phyloP scores from a whole-genome alignment of 2,797 vertebrate species.

The Oreonectes daqikongensis region DNA sequence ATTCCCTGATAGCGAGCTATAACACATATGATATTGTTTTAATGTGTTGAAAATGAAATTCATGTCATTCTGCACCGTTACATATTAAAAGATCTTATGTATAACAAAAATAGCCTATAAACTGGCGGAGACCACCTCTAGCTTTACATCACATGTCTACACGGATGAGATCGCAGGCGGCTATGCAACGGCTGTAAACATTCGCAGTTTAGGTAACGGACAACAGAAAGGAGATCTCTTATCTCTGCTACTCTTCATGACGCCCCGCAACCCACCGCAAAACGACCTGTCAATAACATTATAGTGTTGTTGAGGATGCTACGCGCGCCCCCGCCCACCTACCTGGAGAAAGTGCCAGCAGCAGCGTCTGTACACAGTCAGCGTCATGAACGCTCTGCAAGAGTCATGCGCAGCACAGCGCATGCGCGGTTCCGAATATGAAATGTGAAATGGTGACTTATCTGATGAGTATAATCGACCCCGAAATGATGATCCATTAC shows the following conservation, averaged over 20 bases:
- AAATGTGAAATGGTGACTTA: neutral
- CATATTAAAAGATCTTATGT: neutral
- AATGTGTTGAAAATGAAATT: conserved; percentile 25
- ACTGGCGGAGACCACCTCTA: neutral
- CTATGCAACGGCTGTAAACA: conserved; percentile 23
- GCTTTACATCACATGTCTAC: conserved; percentile 20
- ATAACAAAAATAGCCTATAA: neutral
- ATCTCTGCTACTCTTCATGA: neutral
- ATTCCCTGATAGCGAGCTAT: conserved; percentile 29
- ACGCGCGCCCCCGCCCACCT: conserved; percentile 68
- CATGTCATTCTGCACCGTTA: neutral
- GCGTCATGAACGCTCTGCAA: conserved; percentile 63
- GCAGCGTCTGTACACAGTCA: conserved; percentile 67
- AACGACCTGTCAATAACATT: conserved; percentile 41
- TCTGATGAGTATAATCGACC: too few species aligned
- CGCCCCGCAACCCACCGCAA: neutral
- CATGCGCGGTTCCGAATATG: conserved; percentile 60
- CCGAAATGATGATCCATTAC: too few species aligned
- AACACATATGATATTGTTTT: conserved; percentile 37
- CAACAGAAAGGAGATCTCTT: neutral
- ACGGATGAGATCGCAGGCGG: conserved; percentile 8
- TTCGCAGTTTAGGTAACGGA: conserved; percentile 19
- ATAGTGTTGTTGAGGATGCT: conserved; percentile 53
- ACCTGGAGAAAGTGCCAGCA: conserved; percentile 74
- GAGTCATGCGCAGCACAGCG: conserved; percentile 61